Percentiles rank a stretch among this genome's conserved stretches.
Conservation (phyloP, 37 sponge, comb jelly and placozoan species). For the Theonella swinhoei region DNA sequence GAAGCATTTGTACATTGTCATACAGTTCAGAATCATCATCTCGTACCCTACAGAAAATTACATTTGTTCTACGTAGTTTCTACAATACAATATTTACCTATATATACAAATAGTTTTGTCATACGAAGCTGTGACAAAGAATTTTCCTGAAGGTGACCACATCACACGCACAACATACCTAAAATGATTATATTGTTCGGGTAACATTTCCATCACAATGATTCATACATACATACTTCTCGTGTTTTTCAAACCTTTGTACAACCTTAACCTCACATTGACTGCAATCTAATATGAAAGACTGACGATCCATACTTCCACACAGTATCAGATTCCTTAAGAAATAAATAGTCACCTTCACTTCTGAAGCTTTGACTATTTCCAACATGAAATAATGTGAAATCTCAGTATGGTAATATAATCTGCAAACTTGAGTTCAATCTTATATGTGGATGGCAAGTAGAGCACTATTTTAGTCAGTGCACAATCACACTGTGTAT, state of each 20-base stretch:
- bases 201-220: background rate
- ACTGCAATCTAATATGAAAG: slow-evolving; percentile 35
- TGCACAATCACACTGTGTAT: background rate
- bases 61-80: background rate
- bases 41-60: background rate
- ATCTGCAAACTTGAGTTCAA: too few species aligned
- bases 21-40: slow-evolving; percentile 20
- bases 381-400: too few species aligned
- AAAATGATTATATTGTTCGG: background rate
- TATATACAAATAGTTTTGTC: slow-evolving; percentile 74
- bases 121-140: slow-evolving; percentile 78
- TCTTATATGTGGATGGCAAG: background rate
- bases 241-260: slow-evolving; percentile 38
- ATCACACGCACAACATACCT: slow-evolving; percentile 74
- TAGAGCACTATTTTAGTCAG: background rate
- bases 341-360: too few species aligned
- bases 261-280: slow-evolving; percentile 8
- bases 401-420: too few species aligned
- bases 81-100: slow-evolving; percentile 31
- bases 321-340: slow-evolving; percentile 61
- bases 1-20: slow-evolving; percentile 48
- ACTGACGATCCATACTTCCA: slow-evolving; percentile 55
- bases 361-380: too few species aligned
- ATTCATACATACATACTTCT: slow-evolving; percentile 21
- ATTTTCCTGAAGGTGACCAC: slow-evolving; percentile 71